Conservation (phyloP, 2,888 invertebrate species). For the Drosophila eohydei region DNA sequence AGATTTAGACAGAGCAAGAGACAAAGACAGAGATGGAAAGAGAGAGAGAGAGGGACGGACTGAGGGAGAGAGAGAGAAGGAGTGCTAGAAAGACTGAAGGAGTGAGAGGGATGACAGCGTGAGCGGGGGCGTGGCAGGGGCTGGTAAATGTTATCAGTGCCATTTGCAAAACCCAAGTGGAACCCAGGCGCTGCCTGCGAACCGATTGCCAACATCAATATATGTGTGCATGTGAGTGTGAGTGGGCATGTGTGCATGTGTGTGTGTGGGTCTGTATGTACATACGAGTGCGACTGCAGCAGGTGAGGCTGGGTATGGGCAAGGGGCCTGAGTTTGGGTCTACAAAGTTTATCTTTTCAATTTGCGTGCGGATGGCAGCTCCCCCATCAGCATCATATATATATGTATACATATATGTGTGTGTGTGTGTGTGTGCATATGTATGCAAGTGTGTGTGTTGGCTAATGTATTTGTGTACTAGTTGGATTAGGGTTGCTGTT, state of each 20-base stretch:
- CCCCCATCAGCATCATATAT: conserved; percentile 36
- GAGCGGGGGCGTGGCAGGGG: conserved; percentile 11
- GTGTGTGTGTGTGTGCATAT: conserved; percentile 9
- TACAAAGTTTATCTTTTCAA: conserved; percentile 78
- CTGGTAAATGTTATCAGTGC: conserved; percentile 71
- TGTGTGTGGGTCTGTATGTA: conserved; percentile 3
- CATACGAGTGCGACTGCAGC: conserved; percentile 33
- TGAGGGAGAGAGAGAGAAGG: background rate
- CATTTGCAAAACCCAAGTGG: conserved; percentile 68
- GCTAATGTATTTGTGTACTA: conserved; percentile 68
- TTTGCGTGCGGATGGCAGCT: conserved; percentile 63
- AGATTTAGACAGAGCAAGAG: conserved; percentile 23
- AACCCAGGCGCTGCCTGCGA: conserved; percentile 63
- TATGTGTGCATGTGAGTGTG: background rate
- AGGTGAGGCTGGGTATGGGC: conserved; percentile 42
- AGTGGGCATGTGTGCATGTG: background rate
- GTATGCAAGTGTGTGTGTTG: conserved; percentile 30
- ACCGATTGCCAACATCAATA: conserved; percentile 76
- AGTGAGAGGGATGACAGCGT: conserved; percentile 10
- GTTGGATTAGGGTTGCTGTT: conserved; percentile 77
- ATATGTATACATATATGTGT: conserved; percentile 17
- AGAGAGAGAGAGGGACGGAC: background rate
- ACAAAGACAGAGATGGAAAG: background rate
- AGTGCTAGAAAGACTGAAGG: conserved; percentile 6
- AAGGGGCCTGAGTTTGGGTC: conserved; percentile 55